phyloP scores from a whole-genome alignment of 2,888 invertebrate genomes.

The Drosophila robusta region DNA sequence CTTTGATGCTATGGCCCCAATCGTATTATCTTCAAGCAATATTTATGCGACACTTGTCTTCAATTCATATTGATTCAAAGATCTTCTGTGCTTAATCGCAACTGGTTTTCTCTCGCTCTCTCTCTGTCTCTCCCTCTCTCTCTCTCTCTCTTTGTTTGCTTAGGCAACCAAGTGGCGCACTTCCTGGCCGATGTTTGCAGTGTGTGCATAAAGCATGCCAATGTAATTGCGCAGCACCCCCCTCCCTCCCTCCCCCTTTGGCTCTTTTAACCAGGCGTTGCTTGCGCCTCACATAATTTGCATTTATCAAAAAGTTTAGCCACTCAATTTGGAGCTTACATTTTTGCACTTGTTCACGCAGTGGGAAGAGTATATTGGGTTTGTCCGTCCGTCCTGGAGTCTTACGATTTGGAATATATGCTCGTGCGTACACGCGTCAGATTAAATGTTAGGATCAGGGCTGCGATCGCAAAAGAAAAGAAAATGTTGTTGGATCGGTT shows the following conservation, averaged over 20 bases:
- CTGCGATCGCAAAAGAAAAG: too few species aligned
- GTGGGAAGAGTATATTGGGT: too few species aligned
- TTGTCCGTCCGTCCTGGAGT: too few species aligned
- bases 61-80: constrained; percentile 16
- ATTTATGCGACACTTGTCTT: constrained; percentile 10
- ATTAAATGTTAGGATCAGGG: too few species aligned
- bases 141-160: neutral
- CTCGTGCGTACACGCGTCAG: too few species aligned
- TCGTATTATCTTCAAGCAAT: constrained; percentile 21
- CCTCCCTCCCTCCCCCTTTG: too few species aligned
- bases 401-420: too few species aligned
- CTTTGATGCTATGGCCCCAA: constrained; percentile 3
- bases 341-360: too few species aligned
- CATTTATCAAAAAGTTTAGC: constrained; percentile 27
- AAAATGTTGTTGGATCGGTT: too few species aligned
- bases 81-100: constrained; percentile 28
- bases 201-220: constrained; percentile 17
- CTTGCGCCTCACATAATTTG: constrained; percentile 22
- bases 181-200: constrained; percentile 6
- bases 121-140: neutral
- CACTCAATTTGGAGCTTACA: constrained; percentile 30
- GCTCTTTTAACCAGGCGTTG: constrained; percentile 1
- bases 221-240: constrained; percentile 3
- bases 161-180: constrained; percentile 21
- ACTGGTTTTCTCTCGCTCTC: constrained; percentile 19